These are phyloP conservation scores for Perdix hodgsoniae DNA, from an alignment of 2,797 vertebrate genomes.

Conservation along the genomic window DNA sequence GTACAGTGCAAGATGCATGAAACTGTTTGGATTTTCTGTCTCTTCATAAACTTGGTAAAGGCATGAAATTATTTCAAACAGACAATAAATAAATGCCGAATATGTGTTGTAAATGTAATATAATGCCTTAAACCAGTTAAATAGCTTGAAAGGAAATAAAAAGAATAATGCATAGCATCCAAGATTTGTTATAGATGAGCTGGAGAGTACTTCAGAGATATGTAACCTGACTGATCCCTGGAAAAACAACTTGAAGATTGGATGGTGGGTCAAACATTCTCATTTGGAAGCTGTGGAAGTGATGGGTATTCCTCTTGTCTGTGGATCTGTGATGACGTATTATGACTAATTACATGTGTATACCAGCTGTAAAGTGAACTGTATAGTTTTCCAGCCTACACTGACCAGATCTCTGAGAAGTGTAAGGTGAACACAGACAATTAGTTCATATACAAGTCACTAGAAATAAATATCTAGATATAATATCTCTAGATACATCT, in stretches of 20 bases:
- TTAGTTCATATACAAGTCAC: background rate
- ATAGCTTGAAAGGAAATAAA: background rate
- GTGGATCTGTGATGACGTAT: background rate
- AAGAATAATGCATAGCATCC: background rate
- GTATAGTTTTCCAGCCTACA: accelerated
- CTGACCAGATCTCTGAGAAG: background rate
- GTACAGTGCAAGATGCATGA: constrained; percentile 36
- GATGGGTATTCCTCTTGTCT: background rate
- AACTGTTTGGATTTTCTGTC: constrained; percentile 50
- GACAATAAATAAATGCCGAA: constrained; percentile 59
- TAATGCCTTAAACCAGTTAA: constrained; percentile 7
- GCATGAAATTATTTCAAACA: constrained; percentile 57
- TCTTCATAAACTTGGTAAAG: constrained; percentile 62
- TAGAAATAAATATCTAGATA: background rate
- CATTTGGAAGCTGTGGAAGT: background rate
- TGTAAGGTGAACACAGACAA: accelerated
- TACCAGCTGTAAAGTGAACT: background rate
- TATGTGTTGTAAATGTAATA: constrained; percentile 9
- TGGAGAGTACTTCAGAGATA: background rate
- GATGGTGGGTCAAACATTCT: background rate
- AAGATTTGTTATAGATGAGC: background rate
- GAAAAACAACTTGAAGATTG: background rate
- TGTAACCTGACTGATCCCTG: background rate
- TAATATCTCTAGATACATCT: too few species aligned
- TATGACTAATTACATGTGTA: background rate